These are phyloP conservation scores for Clarias macrocephalus DNA, from an alignment of 2,113 vertebrate species.

Conservation along the genomic window DNA sequence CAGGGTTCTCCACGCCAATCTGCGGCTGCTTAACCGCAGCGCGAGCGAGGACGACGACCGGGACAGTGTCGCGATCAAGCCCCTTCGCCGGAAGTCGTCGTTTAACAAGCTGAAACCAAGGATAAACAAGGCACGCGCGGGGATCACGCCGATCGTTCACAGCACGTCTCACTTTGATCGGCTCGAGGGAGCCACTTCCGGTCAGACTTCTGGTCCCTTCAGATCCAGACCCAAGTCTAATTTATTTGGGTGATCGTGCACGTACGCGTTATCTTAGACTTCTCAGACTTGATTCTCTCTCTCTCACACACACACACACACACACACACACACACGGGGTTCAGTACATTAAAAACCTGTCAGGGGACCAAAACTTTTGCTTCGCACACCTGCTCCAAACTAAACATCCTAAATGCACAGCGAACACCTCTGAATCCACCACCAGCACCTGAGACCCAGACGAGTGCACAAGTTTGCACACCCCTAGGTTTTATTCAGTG, in stretches of 20 bases:
- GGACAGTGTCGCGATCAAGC: neutral
- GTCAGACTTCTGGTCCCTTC: conserved; percentile 13
- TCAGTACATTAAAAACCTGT: neutral
- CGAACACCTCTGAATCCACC: neutral
- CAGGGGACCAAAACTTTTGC: neutral
- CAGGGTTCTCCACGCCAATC: conserved; percentile 59
- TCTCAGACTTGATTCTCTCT: conserved; percentile 11
- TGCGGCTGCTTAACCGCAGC: conserved; percentile 34
- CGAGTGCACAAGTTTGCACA: neutral
- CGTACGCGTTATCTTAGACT: neutral
- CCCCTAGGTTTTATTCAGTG: neutral
- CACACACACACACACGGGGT: neutral
- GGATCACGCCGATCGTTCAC: conserved; percentile 63
- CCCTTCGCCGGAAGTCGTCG: conserved; percentile 59
- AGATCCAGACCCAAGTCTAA: conserved; percentile 60
- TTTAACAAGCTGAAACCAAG: conserved; percentile 59
- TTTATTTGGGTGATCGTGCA: conserved; percentile 55
- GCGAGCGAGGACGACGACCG: conserved; percentile 29
- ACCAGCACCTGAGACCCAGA: neutral
- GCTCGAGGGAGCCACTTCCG: conserved; percentile 8
- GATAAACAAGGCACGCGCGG: conserved; percentile 46
- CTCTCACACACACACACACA: conserved; percentile 9
- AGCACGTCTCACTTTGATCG: conserved; percentile 46
- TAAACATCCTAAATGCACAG: neutral
- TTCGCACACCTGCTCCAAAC: neutral